These are phyloP conservation scores for Vidua chalybeata DNA, from an alignment of 2,113 vertebrate species.

Conservation along the genomic window DNA sequence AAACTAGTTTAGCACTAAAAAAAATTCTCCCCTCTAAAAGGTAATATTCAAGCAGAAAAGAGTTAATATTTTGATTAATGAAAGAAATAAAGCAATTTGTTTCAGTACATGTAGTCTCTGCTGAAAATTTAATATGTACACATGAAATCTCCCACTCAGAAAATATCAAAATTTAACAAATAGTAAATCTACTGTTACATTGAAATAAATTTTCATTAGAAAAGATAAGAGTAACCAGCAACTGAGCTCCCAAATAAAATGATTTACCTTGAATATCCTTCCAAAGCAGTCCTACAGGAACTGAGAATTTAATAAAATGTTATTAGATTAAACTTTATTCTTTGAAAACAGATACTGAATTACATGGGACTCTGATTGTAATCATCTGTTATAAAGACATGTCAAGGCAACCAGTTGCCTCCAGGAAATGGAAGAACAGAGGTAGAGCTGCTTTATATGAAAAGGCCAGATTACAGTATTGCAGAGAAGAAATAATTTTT, in stretches of 20 bases:
- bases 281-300: not conserved
- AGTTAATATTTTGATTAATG: not conserved
- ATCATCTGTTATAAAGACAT: slow-evolving; percentile 56
- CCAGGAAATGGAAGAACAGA: not conserved
- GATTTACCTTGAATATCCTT: slow-evolving; percentile 39
- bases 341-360: slow-evolving; percentile 49
- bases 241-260: not conserved
- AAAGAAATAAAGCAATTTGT: not conserved
- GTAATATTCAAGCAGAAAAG: not conserved
- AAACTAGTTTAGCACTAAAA: not conserved
- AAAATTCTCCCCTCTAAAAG: not conserved
- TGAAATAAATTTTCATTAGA: slow-evolving; percentile 36
- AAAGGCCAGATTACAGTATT: not conserved
- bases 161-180: not conserved
- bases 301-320: slow-evolving; percentile 33
- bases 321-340: slow-evolving; percentile 53
- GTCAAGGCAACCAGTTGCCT: slow-evolving; percentile 11
- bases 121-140: not conserved
- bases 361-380: slow-evolving; percentile 8
- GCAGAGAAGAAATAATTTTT: not conserved
- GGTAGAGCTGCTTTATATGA: not conserved
- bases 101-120: not conserved
- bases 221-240: not conserved
- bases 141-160: not conserved
- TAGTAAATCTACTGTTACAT: not conserved